Evolutionary conservation across 2,888 invertebrate genomes (phyloP), one percentile per base, ranked within the genome.

Genomic region (Scaptomyza parva): DNA sequence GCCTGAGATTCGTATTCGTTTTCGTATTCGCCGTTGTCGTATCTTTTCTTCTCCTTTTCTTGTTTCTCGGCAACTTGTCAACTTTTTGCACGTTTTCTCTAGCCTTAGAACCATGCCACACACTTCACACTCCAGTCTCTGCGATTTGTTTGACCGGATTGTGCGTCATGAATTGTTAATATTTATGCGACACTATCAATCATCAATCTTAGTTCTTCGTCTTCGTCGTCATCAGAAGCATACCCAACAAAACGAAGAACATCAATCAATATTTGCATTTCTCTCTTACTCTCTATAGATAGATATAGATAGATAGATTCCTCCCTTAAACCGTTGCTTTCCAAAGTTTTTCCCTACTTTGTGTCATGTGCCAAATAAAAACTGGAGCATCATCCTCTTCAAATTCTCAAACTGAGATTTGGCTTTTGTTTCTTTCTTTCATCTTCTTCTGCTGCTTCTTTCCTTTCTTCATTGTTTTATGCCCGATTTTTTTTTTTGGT

Each of bases 151-250:
- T 48, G 55, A 41, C 47, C 50, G 67, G 39, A 58, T 79, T 69
- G 78, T 83, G 84, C 70, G 76, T 64, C 76, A 82, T 79, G 81
- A 81, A 86, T 86, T 86, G 86, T 79, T 86, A 86, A 82, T 76
- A 86, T 81, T 81, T 86, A 82, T 86, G 83, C 65, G 83, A 86
- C 83, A 76, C 86, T 86, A 82, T 86, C 83, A 81, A 86, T 86
- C 83, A 86, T 79, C 76, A 83, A 78, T 81, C 86, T 75, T 72
- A 37, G 65, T 71, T 44, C 24, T 3, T 22, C 37, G 37, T n/a
- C n/a, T n/a, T n/a, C n/a, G n/a, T n/a, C n/a, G n/a, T n/a, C n/a
- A n/a, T n/a, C n/a, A n/a, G n/a, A n/a, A n/a, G n/a, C 50, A 50
- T 54, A 24, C 61, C 26, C 20, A 20, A 20, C n/a, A n/a, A 33